Evolutionary conservation across 2,113 vertebrate species (phyloP), one percentile per base, ranked within the genome.

Genomic region (Columba janthina): DNA sequence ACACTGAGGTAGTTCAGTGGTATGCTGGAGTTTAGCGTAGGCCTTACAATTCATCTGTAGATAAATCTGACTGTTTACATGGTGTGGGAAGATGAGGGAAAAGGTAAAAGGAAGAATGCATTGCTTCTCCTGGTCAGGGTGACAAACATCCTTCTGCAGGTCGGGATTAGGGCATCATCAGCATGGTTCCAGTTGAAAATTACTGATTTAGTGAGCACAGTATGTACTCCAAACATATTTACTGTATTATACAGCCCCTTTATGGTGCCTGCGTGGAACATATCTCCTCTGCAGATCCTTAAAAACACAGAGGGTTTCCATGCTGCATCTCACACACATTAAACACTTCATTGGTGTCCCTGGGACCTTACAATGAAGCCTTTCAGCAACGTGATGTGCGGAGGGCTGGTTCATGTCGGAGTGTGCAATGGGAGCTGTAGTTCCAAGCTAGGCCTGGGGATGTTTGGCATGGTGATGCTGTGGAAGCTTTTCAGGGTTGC

Each of bases 331-430:
- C 3, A 4, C 12, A 9, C 1, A 13, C 10, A 5, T 12, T 7
- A 34, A 42, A 2, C 7, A 1, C 38, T 57, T 56, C 5, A 10
- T 34, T 8, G 7, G 56, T 62, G 34, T 61, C 11, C 6, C 5
- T 48, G 42, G 25, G 22, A 62, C 16, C 25, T 50, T 11, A 32
- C 1, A 2, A 13, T 1, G 3, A 50, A 81, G n/a, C 22, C 56
- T 70, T 76, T 92, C 25, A 29, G 32, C 38, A 18, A 0, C 0
- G 3, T 4, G n/a, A 7, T 21, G 9, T 24, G 3, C 2, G 16
- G 18, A 26, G 65, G 26, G 32, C 60, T 74, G 31, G 12, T 42
- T 73, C 2, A 1, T 42, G 36, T 54, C 3, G 2, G 22, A 22
- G 11, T 1, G 1, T 32, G 57, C 19, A 12, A 1, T 34, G 13